A percentile compares a stretch with the other conserved stretches of the same genome.
These are phyloP conservation scores for Gallinago paraguaiae DNA, from an alignment of 2,113 vertebrate genomes.

Conservation along the genomic window DNA sequence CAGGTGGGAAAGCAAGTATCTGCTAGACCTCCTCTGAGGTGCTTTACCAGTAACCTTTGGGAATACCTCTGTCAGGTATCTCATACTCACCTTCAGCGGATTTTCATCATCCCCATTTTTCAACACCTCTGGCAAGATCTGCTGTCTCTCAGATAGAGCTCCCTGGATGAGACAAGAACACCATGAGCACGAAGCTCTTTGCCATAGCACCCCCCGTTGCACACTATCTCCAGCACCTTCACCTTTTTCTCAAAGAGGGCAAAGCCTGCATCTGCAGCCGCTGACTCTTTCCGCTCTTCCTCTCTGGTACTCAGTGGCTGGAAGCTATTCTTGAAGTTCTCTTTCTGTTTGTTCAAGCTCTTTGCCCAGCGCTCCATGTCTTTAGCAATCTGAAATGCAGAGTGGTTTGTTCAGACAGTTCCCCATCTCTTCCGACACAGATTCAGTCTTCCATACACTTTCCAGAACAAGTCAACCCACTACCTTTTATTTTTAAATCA, in stretches of 20 bases:
- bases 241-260: constrained; percentile 98
- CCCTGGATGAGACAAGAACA: constrained; percentile 64
- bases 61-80: neutral
- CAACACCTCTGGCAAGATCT: constrained; percentile 83
- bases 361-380: constrained; percentile 99
- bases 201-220: rapidly evolving
- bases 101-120: constrained; percentile 86
- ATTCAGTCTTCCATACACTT: neutral
- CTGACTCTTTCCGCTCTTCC: constrained; percentile 93
- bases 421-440: neutral
- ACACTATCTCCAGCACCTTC: neutral
- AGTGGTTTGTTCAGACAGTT: neutral
- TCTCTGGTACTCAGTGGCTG: constrained; percentile 88
- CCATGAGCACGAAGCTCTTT: neutral
- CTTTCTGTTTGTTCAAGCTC: constrained; percentile 98
- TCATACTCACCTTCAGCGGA: constrained; percentile 74
- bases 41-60: neutral
- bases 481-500: constrained; percentile 38
- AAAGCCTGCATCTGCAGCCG: constrained; percentile 94
- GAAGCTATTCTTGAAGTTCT: constrained; percentile 96
- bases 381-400: constrained; percentile 89
- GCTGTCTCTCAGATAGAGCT: constrained; percentile 83
- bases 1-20: neutral
- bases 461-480: constrained; percentile 21
- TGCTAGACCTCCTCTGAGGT: neutral